phyloP scores from a whole-genome alignment of 2,113 vertebrate species.

The Pomatostomus ruficeps region DNA sequence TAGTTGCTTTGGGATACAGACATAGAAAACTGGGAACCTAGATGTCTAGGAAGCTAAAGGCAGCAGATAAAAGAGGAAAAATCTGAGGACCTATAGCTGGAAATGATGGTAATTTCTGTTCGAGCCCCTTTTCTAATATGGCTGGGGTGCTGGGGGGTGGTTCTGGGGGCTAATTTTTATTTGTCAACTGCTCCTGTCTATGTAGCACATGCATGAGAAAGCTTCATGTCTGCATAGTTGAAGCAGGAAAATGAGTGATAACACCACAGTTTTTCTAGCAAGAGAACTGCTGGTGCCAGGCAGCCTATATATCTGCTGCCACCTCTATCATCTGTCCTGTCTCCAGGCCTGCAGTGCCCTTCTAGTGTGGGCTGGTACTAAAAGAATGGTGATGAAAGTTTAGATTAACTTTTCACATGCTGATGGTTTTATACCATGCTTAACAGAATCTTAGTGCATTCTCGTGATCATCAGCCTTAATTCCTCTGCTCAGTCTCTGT shows the following conservation, averaged over 20 bases:
- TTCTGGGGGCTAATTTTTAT: background rate
- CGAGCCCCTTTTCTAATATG: background rate
- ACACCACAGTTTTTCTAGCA: background rate
- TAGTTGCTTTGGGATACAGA: background rate
- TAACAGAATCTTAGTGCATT: background rate
- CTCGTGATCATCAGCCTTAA: background rate
- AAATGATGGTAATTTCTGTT: background rate
- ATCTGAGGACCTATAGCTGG: background rate
- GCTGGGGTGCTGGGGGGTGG: background rate
- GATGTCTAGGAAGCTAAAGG: background rate
- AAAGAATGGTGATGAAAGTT: background rate
- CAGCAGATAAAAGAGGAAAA: background rate
- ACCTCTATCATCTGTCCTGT: background rate
- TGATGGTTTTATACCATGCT: background rate
- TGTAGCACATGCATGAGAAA: background rate
- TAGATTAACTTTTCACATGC: background rate
- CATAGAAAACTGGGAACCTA: background rate
- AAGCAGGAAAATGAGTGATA: background rate
- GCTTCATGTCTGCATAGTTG: background rate
- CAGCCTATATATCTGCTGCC: background rate
- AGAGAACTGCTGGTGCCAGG: background rate
- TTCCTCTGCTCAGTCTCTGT: background rate
- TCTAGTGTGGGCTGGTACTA: background rate
- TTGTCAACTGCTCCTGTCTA: background rate
- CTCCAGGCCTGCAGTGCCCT: background rate